phyloP scores from a whole-genome alignment of 1,140 invertebrate genomes.

The Halesus radiatus region DNA sequence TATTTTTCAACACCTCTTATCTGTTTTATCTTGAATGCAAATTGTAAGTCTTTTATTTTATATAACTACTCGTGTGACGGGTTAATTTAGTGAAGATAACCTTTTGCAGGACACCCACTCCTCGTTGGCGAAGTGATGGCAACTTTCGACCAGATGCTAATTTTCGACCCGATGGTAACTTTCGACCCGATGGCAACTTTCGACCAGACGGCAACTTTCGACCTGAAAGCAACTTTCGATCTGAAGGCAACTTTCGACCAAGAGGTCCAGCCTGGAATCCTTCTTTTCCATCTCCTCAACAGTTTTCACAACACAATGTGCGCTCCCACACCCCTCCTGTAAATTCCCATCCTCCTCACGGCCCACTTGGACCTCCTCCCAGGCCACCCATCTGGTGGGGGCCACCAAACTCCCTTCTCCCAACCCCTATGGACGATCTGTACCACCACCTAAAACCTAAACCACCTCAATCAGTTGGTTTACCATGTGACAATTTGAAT shows the following conservation, averaged over 20 bases:
- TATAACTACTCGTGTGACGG: too few species aligned
- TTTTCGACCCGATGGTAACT: too few species aligned
- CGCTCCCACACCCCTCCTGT: neutral
- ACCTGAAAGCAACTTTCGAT: neutral
- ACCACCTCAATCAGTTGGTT: slow-evolving; percentile 11
- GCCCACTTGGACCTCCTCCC: neutral
- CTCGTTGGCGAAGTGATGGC: slow-evolving; percentile 36
- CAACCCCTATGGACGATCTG: neutral
- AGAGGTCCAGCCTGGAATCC: slow-evolving; percentile 14
- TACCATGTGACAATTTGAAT: slow-evolving; percentile 38
- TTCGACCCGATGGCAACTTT: too few species aligned
- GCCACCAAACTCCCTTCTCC: neutral
- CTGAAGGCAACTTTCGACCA: slow-evolving; percentile 21
- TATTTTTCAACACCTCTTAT: too few species aligned
- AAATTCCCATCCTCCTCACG: neutral
- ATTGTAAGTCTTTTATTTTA: too few species aligned
- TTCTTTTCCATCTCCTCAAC: slow-evolving; percentile 6
- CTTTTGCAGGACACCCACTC: slow-evolving; percentile 27
- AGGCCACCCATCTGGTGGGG: neutral
- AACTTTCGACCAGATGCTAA: slow-evolving; percentile 1
- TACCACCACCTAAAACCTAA: slow-evolving; percentile 38
- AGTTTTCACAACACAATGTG: slow-evolving; percentile 8
- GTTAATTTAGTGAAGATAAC: too few species aligned
- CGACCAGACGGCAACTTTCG: too few species aligned
- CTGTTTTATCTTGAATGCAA: too few species aligned